Evolutionary conservation across 1,140 invertebrate species (phyloP).

Genomic region (Ericerus pela): DNA sequence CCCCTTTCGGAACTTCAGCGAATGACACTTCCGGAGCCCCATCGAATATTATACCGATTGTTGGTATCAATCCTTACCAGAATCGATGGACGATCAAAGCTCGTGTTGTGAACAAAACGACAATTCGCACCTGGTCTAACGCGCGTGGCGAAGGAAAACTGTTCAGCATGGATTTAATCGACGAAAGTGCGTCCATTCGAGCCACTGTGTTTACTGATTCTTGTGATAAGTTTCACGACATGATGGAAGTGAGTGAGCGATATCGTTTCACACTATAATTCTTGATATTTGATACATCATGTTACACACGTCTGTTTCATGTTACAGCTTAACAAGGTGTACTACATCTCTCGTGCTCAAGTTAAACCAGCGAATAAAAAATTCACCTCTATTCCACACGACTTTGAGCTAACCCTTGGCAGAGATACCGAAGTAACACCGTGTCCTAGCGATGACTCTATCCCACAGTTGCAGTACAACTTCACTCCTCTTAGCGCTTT

Average conservation of each 20-base stretch:
- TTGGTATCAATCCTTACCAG: constrained; percentile 73
- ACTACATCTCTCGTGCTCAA: constrained; percentile 64
- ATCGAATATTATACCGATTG: constrained; percentile 44
- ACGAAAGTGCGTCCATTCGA: constrained; percentile 87
- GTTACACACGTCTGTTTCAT: not conserved
- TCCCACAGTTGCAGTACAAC: constrained; percentile 70
- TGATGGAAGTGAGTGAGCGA: constrained; percentile 31
- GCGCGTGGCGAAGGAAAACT: constrained; percentile 82
- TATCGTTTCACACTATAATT: too few relatives aligned
- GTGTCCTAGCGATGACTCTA: constrained; percentile 46
- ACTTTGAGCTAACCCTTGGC: constrained; percentile 91
- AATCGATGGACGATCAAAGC: constrained; percentile 90
- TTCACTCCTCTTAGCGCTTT: constrained; percentile 68
- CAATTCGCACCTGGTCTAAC: constrained; percentile 78
- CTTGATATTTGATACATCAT: too few relatives aligned
- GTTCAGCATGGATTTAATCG: constrained; percentile 82
- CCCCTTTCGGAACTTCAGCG: too few relatives aligned
- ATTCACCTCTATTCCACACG: constrained; percentile 69
- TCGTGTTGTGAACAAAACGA: constrained; percentile 67
- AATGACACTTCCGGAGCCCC: constrained; percentile 11
- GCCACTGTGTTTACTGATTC: constrained; percentile 85
- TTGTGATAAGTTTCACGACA: constrained; percentile 79
- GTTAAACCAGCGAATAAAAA: constrained; percentile 88
- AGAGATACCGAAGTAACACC: constrained; percentile 58
- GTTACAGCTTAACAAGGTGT: constrained; percentile 62